Evolutionary conservation across 1,140 invertebrate genomes (phyloP).

Genomic region (Ceratina japonica): DNA sequence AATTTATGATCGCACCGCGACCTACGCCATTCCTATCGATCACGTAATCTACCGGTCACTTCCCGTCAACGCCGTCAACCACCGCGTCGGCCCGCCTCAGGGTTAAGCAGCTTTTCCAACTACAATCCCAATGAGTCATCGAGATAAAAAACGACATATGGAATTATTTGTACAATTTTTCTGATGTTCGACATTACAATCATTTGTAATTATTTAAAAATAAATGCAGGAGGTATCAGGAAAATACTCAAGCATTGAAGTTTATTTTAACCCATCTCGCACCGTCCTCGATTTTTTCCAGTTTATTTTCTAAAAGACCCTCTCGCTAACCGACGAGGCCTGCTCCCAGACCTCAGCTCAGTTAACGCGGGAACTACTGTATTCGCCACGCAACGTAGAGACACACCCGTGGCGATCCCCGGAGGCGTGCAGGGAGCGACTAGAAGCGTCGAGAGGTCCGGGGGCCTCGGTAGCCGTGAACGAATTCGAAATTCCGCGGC

Average conservation of each 20-base stretch:
- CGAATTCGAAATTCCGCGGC: constrained; percentile 64
- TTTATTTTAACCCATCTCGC: no score
- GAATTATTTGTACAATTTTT: no score
- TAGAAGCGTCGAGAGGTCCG: constrained; percentile 41
- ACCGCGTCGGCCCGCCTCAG: background rate
- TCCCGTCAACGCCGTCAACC: constrained; percentile 40
- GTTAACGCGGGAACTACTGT: background rate
- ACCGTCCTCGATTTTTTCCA: no score
- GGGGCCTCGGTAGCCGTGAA: constrained; percentile 55
- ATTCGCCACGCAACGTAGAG: background rate
- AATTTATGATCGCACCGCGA: constrained; percentile 60
- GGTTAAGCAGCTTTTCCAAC: background rate
- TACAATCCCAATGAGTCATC: background rate
- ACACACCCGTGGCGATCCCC: background rate
- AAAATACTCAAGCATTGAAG: no score
- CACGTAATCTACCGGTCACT: constrained; percentile 50
- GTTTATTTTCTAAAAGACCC: no score
- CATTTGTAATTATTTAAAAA: no score
- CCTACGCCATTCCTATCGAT: constrained; percentile 54
- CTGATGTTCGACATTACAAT: no score
- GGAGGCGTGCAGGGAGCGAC: background rate
- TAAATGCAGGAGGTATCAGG: no score
- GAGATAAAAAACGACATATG: background rate
- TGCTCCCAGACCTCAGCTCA: no score
- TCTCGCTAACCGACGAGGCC: no score